Evolutionary conservation across 2,113 vertebrate species (phyloP).

Genomic region (Brachyhypopomus gauderio): DNA sequence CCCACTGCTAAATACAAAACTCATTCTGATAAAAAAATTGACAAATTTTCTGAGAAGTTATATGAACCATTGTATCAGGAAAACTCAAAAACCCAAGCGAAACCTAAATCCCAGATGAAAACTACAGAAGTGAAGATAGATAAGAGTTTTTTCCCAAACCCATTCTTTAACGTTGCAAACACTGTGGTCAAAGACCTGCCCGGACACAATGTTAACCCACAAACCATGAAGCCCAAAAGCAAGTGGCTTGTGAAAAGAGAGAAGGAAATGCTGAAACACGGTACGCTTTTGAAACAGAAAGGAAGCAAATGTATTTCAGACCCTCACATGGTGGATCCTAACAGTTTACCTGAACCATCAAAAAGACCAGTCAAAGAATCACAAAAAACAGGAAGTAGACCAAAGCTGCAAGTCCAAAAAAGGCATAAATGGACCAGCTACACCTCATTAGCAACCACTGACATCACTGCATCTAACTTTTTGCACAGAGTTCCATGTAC

Average conservation of each 20-base stretch:
- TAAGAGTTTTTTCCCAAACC: neutral
- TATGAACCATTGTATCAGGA: neutral
- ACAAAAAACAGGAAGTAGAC: conserved; percentile 18
- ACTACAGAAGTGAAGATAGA: neutral
- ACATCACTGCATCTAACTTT: neutral
- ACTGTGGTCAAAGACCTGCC: conserved; percentile 2
- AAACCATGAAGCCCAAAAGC: conserved; percentile 21
- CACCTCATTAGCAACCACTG: conserved; percentile 18
- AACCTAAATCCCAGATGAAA: conserved; percentile 4
- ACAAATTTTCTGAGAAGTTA: neutral
- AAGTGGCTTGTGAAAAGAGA: conserved; percentile 49
- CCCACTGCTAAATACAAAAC: neutral
- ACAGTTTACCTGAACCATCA: conserved; percentile 4
- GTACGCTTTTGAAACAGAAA: conserved; percentile 8
- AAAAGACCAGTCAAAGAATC: neutral
- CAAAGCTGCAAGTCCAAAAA: neutral
- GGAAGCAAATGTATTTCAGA: neutral
- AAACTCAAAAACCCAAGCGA: neutral
- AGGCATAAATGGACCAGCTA: neutral
- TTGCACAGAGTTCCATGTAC: neutral
- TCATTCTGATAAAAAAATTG: neutral
- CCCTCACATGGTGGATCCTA: conserved; percentile 1
- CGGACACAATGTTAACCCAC: neutral
- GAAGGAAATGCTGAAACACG: conserved; percentile 29
- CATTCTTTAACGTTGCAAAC: neutral